A percentile compares a stretch with the other conserved stretches of the same genome.
These are phyloP conservation scores for Lypha dubia DNA, from an alignment of 2,888 invertebrate species.

Conservation along the genomic window DNA sequence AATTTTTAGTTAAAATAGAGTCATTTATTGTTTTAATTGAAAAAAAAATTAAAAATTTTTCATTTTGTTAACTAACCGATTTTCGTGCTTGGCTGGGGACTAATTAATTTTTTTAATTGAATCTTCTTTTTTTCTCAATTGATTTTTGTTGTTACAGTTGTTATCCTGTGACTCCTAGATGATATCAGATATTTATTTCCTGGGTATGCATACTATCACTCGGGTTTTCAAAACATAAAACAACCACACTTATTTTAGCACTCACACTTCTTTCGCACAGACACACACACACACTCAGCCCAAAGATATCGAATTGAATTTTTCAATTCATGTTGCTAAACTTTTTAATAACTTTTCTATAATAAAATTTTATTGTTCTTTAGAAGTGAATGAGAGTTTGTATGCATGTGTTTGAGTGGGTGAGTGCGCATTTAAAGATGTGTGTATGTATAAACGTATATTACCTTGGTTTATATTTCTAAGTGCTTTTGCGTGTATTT, in stretches of 20 bases:
- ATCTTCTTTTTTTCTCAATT: too few relatives aligned
- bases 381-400: not conserved
- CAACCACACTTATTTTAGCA: not conserved
- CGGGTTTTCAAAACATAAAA: not conserved
- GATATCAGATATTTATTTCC: not conserved
- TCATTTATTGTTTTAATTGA: too few relatives aligned
- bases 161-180: not conserved
- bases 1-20: too few relatives aligned
- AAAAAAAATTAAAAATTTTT: too few relatives aligned
- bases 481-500: conserved; percentile 64
- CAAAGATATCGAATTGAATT: conserved; percentile 64
- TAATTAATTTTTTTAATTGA: too few relatives aligned
- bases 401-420: not conserved
- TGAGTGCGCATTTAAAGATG: not conserved
- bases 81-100: too few relatives aligned
- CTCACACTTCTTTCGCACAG: too few relatives aligned
- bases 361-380: conserved; percentile 59
- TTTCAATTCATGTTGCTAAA: conserved; percentile 66
- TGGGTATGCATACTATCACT: not conserved
- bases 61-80: too few relatives aligned
- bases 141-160: too few relatives aligned
- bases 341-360: conserved; percentile 65
- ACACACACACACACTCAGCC: not conserved
- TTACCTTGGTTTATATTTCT: conserved; percentile 40
- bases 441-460: not conserved